phyloP scores from a whole-genome alignment of 2,113 vertebrate species.

The Ophiodon elongatus region DNA sequence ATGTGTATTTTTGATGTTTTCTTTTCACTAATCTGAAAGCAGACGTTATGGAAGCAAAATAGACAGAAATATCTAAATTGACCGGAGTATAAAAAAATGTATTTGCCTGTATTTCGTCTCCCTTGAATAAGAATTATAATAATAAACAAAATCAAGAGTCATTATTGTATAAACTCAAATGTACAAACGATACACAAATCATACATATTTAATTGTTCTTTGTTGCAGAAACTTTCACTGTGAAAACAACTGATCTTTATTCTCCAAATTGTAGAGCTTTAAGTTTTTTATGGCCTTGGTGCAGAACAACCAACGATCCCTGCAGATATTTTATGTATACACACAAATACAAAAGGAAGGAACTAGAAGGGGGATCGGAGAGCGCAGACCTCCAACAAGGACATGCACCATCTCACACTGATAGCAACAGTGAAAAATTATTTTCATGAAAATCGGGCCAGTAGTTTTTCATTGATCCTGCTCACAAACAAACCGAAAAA shows the following conservation, averaged over 20 bases:
- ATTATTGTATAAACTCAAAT: not conserved
- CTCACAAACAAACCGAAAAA: not conserved
- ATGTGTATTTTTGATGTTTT: not conserved
- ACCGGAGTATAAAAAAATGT: not conserved
- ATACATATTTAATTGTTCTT: not conserved
- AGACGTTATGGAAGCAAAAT: not conserved
- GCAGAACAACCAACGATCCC: slow-evolving; percentile 34
- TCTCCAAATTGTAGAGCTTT: not conserved
- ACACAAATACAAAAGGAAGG: slow-evolving; percentile 30
- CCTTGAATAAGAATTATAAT: not conserved
- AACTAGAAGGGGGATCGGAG: not conserved
- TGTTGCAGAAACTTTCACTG: not conserved
- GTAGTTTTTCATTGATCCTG: not conserved
- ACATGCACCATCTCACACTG: not conserved
- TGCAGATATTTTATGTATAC: slow-evolving; percentile 11
- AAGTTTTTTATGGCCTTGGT: slow-evolving; percentile 4
- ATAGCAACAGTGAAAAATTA: not conserved
- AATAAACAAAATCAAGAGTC: not conserved
- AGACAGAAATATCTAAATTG: not conserved
- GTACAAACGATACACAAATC: not conserved
- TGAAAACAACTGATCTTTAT: slow-evolving; percentile 4
- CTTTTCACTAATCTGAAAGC: too few relatives aligned
- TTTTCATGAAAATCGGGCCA: not conserved
- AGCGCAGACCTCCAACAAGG: not conserved
- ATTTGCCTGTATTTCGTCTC: not conserved